Conservation (phyloP, 2,113 vertebrate genomes). For the Dasyurus viverrinus region DNA sequence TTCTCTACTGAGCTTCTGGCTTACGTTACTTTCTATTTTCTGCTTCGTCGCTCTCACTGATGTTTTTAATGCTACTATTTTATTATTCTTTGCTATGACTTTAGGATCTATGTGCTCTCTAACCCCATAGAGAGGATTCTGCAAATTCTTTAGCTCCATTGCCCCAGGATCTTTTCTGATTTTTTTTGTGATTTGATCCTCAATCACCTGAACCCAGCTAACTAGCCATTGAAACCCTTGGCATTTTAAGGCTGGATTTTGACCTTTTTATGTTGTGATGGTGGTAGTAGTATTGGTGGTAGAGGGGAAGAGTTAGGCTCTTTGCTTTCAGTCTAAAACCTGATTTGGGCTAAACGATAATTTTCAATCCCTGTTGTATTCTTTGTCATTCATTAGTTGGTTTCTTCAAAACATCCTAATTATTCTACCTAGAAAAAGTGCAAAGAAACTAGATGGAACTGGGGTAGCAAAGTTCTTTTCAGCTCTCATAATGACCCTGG, state of each 20-base stretch:
- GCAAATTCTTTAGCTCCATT: background rate
- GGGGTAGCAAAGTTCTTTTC: background rate
- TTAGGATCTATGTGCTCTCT: background rate
- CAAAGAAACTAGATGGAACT: background rate
- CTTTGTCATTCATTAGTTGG: background rate
- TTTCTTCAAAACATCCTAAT: background rate
- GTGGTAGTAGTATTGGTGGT: background rate
- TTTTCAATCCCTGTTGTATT: background rate
- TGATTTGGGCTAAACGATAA: background rate
- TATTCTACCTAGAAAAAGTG: background rate
- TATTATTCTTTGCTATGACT: background rate
- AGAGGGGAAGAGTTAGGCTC: background rate
- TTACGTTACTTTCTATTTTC: background rate
- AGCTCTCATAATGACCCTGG: background rate
- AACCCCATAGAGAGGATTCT: too few species aligned
- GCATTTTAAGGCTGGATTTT: background rate
- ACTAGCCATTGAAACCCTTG: background rate
- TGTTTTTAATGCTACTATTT: background rate
- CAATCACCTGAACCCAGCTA: background rate
- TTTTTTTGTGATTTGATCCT: background rate
- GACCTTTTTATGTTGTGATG: background rate
- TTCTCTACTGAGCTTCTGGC: background rate
- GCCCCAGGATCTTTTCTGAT: background rate
- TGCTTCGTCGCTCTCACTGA: background rate
- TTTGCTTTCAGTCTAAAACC: background rate